These are phyloP conservation scores for Muschampia staudingeri DNA, from an alignment of 2,888 invertebrate species.

Conservation along the genomic window DNA sequence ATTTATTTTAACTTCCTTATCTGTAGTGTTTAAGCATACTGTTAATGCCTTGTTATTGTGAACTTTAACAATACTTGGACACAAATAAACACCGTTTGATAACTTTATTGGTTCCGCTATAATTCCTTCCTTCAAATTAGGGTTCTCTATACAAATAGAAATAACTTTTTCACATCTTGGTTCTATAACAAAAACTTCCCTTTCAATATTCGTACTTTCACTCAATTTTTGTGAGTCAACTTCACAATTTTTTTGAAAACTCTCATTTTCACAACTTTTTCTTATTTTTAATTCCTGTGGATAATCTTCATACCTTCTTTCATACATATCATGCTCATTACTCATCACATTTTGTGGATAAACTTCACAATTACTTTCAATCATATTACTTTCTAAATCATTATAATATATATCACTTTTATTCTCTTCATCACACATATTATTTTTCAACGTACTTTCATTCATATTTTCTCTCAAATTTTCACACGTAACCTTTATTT, in stretches of 20 bases:
- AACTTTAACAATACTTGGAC: conserved; percentile 21
- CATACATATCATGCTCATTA: neutral
- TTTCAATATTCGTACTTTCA: neutral
- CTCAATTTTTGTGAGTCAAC: neutral
- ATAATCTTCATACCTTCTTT: neutral
- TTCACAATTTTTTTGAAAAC: neutral
- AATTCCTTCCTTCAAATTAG: conserved; percentile 10
- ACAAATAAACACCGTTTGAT: conserved; percentile 51
- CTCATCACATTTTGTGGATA: neutral
- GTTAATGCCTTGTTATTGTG: neutral
- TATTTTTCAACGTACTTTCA: neutral
- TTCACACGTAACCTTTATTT: neutral
- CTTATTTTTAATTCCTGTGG: too few species aligned
- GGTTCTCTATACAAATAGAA: neutral
- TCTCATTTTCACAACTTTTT: too few species aligned
- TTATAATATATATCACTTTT: neutral
- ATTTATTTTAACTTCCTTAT: conserved; percentile 4
- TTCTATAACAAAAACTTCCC: neutral
- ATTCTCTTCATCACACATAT: neutral
- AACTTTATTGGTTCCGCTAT: conserved; percentile 50
- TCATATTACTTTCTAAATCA: neutral
- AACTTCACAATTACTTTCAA: neutral
- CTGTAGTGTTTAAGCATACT: neutral
- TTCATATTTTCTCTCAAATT: neutral
- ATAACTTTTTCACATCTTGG: conserved; percentile 12